Evolutionary conservation across 2,888 invertebrate genomes (phyloP).

Genomic region (Ectropis crepuscularia): DNA sequence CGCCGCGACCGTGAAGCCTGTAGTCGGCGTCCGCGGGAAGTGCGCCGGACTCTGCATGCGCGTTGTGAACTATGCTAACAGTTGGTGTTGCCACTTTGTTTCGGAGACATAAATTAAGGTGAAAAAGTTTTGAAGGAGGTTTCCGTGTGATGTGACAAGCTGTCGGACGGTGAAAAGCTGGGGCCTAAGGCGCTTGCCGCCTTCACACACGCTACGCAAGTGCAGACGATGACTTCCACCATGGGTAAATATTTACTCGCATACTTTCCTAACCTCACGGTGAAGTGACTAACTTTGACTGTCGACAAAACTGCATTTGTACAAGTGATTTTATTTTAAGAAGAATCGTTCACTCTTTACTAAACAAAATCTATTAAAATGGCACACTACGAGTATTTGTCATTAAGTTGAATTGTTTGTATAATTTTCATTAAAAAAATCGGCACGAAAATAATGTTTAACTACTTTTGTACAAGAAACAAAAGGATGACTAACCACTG

Average conservation of each 20-base stretch:
- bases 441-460: too few species aligned
- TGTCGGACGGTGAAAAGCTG: slow-evolving; percentile 77
- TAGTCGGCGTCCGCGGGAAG: slow-evolving; percentile 66
- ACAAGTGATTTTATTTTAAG: too few species aligned
- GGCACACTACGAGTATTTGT: too few species aligned
- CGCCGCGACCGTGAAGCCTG: slow-evolving; percentile 60
- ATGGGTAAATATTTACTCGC: slow-evolving; percentile 74
- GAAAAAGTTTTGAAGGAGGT: slow-evolving; percentile 74
- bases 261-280: slow-evolving; percentile 10
- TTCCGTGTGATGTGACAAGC: slow-evolving; percentile 78
- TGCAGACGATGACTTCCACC: slow-evolving; percentile 83
- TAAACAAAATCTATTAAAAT: too few species aligned
- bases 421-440: too few species aligned
- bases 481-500: not conserved
- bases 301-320: not conserved
- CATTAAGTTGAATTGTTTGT: too few species aligned
- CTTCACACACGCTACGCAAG: slow-evolving; percentile 71
- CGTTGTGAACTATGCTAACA: slow-evolving; percentile 76
- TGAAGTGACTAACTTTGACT: not conserved
- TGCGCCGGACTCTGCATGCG: slow-evolving; percentile 64
- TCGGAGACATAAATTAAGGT: slow-evolving; percentile 78
- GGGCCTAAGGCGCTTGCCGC: slow-evolving; percentile 77
- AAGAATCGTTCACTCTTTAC: too few species aligned
- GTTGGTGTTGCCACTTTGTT: slow-evolving; percentile 71
- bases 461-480: too few species aligned